Base-by-base conservation (phyloP, 1,140 invertebrate species). In the Drosophila nigrodunni region DNA sequence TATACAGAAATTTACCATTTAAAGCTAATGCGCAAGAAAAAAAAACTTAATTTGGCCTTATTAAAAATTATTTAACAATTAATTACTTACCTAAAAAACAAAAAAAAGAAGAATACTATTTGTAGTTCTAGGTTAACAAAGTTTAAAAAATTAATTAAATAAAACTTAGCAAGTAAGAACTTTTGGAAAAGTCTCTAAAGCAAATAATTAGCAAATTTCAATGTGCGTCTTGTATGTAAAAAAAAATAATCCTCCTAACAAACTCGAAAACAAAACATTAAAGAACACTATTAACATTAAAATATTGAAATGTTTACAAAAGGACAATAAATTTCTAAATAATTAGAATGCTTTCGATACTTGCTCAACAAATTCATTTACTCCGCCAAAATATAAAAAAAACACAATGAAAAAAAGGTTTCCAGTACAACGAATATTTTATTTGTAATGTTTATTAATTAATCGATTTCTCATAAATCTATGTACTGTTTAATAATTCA, bases 381-480 rank as follows among this genome's bases (percentile, higher is more conserved):
- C 43, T 85, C 72, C 79, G 58, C 57, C 34, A 18, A 70, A 69
- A 65, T 55, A 39, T 37, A 43, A 60, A 58, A 58, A 39, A 41
- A 34, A 15, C 15, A 15, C 47, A 60, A 66, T 44, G 43, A 60
- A 52, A 74, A 74, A 85, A 92, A 92, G 90, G 90, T 92, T 92
- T 92, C 90, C 90, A 75, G 68, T 76, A 92, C 90, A 92, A 92
- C 90, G 90, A 92, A 92, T 37, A 90, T 80, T 86, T 86, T 47
- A 76, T 90, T 90, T 89, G 50, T 71, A 76, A 80, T 59, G 50
- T 71, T 71, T 77, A 74, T 62, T 69, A 71, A 73, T 70, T 66
- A 62, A 55, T 47, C 37, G 65, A 69, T 78, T 86, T 81, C 52
- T 60, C 60, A 72, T 71, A 41, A 65, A 60, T 35, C 13, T 54